Base-by-base conservation (phyloP, 2,888 invertebrate species). In the Eupsilia transversa region DNA sequence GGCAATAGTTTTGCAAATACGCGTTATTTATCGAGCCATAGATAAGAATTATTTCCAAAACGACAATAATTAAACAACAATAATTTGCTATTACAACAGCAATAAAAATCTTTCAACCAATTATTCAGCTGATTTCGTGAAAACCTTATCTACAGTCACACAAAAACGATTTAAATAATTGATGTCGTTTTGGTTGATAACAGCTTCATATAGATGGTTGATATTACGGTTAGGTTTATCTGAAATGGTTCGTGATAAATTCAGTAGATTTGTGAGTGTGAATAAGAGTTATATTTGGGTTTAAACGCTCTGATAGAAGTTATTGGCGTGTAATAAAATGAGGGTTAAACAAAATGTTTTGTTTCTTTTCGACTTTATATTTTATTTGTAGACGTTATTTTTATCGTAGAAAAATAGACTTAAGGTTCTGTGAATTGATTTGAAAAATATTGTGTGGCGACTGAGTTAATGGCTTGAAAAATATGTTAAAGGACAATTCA, bases 271-370 rank as follows among this genome's bases (percentile, higher is more conserved):
- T 46, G 30, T 23, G 66, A 46, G 54, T 23, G 38, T 12, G 17
- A 67, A 33, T 60, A 65, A 74, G 63, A 68, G n/a, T 65, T 49
- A 79, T 64, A 57, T 82, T 83, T 65, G 9, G 52, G 41, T 57
- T 71, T 41, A 68, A 79, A 64, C 12, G 33, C 23, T 30, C 35
- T 43, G 79, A 72, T 70, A 82, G 72, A 64, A 76, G 46, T 79
- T 79, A 79, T 82, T 69, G 65, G 35, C 54, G 60, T 57, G 49
- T 65, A 43, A 59, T 82, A 79, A 80, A 80, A 83, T 68, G 43
- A 20, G 38, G 49, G 83, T 56, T 49, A 46, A 56, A 59, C 27
- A 65, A 35, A 49, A 43, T 35, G 27, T 27, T 49, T 56, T 63
- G 59, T 49, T 74, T 77, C 56, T 35, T 74, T 20, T 74, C 54